Conservation (phyloP, 2,888 invertebrate genomes). For the Trichopoda pennipes region DNA sequence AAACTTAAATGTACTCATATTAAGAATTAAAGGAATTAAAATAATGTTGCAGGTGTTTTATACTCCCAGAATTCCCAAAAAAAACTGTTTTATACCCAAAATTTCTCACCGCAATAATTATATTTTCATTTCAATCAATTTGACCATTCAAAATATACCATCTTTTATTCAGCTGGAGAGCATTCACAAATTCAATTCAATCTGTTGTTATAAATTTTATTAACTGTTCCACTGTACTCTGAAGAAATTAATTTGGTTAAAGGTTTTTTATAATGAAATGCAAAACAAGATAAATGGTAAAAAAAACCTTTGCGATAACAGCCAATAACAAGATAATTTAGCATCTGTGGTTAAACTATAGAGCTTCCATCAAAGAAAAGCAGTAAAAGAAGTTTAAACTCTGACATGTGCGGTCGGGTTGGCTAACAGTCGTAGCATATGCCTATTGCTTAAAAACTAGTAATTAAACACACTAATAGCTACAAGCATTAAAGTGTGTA, state of each 20-base stretch:
- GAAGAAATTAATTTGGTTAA: conserved; percentile 24
- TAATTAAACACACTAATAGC: not conserved
- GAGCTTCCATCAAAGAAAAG: conserved; percentile 24
- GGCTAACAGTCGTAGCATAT: too few relatives aligned
- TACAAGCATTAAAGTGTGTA: not conserved
- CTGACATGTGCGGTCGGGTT: conserved; percentile 22
- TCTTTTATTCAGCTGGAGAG: too few relatives aligned
- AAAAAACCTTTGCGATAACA: conserved; percentile 20
- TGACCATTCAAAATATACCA: too few relatives aligned
- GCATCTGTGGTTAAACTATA: conserved; percentile 48
- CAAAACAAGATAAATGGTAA: not conserved
- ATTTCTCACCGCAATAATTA: too few relatives aligned
- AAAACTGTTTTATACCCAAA: too few relatives aligned
- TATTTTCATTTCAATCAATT: too few relatives aligned
- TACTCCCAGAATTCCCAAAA: too few relatives aligned
- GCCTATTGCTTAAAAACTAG: conserved; percentile 12
- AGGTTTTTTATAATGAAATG: conserved; percentile 37
- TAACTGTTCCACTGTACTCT: conserved; percentile 13
- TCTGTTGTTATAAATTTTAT: too few relatives aligned
- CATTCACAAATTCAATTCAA: too few relatives aligned
- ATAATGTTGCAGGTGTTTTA: too few relatives aligned
- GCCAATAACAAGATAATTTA: conserved; percentile 53
- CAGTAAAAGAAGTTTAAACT: not conserved
- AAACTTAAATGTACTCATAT: too few relatives aligned
- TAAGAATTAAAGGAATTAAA: too few relatives aligned